Percentiles rank a stretch among this genome's conserved stretches.
phyloP scores from a whole-genome alignment of 2,888 invertebrate genomes.

The Eupithecia inturbata region DNA sequence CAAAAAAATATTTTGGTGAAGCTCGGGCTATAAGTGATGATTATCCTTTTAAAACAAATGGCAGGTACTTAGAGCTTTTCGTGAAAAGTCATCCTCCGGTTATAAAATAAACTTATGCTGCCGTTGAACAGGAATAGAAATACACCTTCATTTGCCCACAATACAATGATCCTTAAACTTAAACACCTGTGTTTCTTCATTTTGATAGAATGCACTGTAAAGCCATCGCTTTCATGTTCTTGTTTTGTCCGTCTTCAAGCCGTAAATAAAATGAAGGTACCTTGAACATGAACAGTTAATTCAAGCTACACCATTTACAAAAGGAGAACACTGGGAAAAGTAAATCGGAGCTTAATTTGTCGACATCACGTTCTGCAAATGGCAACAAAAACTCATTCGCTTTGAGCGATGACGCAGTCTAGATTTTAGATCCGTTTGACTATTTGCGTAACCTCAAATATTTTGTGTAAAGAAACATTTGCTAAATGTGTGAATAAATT shows the following conservation, averaged over 20 bases:
- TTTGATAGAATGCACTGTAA: neutral
- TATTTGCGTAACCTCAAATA: constrained; percentile 46
- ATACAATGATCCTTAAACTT: neutral
- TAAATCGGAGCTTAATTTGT: constrained; percentile 38
- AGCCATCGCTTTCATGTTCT: neutral
- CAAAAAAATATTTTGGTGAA: neutral
- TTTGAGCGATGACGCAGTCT: constrained; percentile 60
- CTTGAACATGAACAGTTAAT: neutral
- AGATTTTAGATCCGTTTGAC: constrained; percentile 48
- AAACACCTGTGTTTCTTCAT: neutral
- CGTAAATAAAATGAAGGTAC: neutral
- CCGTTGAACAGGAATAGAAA: neutral
- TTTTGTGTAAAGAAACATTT: neutral
- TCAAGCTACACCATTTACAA: constrained; percentile 3
- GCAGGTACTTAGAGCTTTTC: neutral
- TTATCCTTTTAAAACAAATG: neutral
- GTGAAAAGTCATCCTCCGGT: neutral
- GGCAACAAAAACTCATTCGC: constrained; percentile 40
- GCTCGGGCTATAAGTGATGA: neutral
- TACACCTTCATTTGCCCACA: neutral
- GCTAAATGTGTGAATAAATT: neutral
- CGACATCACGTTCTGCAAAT: constrained; percentile 24
- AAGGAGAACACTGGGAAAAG: constrained; percentile 14
- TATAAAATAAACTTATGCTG: neutral
- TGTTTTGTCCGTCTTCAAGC: neutral